These are phyloP conservation scores for Echinometra lucunter DNA, from an alignment of 53 echinoderm and acorn worm species.

Conservation along the genomic window DNA sequence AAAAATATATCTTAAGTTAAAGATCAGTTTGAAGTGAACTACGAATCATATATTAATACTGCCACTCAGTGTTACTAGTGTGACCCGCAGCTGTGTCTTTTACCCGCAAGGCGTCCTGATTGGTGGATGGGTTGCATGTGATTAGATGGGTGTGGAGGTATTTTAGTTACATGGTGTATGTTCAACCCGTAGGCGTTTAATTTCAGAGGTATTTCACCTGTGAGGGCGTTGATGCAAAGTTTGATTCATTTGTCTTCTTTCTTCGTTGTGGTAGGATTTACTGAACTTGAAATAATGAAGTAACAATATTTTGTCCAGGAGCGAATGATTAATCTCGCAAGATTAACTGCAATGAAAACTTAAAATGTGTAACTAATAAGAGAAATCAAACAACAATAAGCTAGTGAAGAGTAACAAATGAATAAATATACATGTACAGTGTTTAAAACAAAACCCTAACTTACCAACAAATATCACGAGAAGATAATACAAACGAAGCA, in stretches of 20 bases:
- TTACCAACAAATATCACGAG: too few species aligned
- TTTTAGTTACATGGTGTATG: neutral
- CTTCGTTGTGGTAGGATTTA: neutral
- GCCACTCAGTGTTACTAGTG: neutral
- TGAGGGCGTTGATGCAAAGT: neutral
- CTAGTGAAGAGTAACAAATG: neutral
- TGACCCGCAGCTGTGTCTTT: neutral
- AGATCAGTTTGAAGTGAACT: neutral
- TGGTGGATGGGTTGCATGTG: neutral
- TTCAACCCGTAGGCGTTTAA: neutral
- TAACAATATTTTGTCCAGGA: neutral
- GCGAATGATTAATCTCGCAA: neutral
- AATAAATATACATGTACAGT: neutral
- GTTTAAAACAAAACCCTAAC: too few species aligned
- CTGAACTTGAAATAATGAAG: neutral
- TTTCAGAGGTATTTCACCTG: neutral
- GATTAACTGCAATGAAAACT: neutral
- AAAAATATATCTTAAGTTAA: too few species aligned
- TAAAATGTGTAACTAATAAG: too few species aligned
- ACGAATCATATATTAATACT: neutral
- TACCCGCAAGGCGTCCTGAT: neutral
- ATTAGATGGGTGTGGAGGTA: neutral
- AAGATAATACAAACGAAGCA: too few species aligned
- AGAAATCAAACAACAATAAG: neutral
- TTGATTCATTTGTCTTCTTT: neutral